Evolutionary conservation across 2,797 vertebrate genomes (phyloP), one percentile per base, ranked within the genome.

Genomic region (Champsocephalus gunnari): DNA sequence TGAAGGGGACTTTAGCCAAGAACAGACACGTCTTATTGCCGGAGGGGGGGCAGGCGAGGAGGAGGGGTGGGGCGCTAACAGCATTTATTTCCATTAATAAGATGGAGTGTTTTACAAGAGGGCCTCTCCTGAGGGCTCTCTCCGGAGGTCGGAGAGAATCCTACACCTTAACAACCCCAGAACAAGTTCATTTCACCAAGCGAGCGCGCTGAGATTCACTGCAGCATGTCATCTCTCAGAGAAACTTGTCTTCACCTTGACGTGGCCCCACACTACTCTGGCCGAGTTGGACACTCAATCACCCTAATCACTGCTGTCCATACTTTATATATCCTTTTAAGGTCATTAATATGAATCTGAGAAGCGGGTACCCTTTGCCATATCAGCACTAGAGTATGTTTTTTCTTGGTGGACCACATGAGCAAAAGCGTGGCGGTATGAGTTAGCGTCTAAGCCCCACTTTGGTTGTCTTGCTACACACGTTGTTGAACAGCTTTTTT

Each of bases 51-150:
- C 47, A 68, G 17, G 53, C 2, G 24, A 13, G 1, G 16, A 4
- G 56, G n/a, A 5, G 12, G 67, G 69, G 77, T 48, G 81, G 70
- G 65, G 59, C 1, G 38, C 82, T 71, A 81, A 86, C 84, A 49
- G 90, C 92, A 86, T 92, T 91, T 88, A 93, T 91, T 91, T 89
- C 86, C 90, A 91, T 92, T 92, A 91, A 92, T 93, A 89, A 88
- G 85, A 89, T 67, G 72, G 74, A 87, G 72, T 60, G 3, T 82
- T 91, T 89, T 80, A 85, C 85, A 85, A 75, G 79, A 83, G 79
- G 73, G 48, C 79, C 83, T 88, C 81, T 89, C 89, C 71, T 56
- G 83, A 76, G 88, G 85, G 71, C 50, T 78, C 75, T 90, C 83
- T 85, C 73, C 24, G 72, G 85, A 88, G 87, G 87, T 87, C 53